A percentile compares a stretch with the other conserved stretches of the same genome.
phyloP scores from a whole-genome alignment of 2,888 invertebrate species.

The Dynastes tityus region DNA sequence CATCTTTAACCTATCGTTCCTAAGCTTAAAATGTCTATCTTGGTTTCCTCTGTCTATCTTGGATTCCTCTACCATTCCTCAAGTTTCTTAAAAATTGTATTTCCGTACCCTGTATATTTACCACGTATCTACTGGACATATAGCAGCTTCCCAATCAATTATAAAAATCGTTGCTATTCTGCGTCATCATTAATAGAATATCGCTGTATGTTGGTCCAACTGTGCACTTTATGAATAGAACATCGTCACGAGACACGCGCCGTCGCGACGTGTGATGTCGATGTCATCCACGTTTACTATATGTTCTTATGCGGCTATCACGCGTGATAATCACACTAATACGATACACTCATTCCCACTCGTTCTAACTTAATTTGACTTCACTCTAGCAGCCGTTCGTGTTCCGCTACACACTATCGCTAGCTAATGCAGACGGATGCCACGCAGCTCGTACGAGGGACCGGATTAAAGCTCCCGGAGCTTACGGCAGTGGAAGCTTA shows the following conservation, averaged over 20 bases:
- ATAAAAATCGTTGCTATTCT: slow-evolving; percentile 8
- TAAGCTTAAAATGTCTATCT: too few species aligned
- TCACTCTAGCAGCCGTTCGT: slow-evolving; percentile 35
- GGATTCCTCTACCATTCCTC: too few species aligned
- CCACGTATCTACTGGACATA: too few species aligned
- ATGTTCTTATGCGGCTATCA: slow-evolving; percentile 62
- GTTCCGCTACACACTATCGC: slow-evolving; percentile 5
- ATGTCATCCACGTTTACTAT: background rate
- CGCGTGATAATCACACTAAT: slow-evolving; percentile 68
- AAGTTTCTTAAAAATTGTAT: too few species aligned
- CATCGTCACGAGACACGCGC: slow-evolving; percentile 61
- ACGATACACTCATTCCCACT: slow-evolving; percentile 59
- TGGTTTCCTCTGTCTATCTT: too few species aligned
- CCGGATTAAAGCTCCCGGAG: slow-evolving; percentile 34
- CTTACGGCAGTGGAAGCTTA: slow-evolving; percentile 25
- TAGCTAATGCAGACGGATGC: background rate
- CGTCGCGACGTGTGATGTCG: slow-evolving; percentile 58
- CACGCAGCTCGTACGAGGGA: slow-evolving; percentile 20
- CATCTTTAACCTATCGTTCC: too few species aligned
- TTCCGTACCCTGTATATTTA: too few species aligned
- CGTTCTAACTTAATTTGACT: slow-evolving; percentile 33
- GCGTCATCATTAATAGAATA: slow-evolving; percentile 56
- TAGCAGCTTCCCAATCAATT: slow-evolving; percentile 5
- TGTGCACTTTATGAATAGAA: slow-evolving; percentile 58
- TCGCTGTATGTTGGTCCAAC: slow-evolving; percentile 64